Evolutionary conservation across 2,113 vertebrate species (phyloP).

Genomic region (Rynchops niger): DNA sequence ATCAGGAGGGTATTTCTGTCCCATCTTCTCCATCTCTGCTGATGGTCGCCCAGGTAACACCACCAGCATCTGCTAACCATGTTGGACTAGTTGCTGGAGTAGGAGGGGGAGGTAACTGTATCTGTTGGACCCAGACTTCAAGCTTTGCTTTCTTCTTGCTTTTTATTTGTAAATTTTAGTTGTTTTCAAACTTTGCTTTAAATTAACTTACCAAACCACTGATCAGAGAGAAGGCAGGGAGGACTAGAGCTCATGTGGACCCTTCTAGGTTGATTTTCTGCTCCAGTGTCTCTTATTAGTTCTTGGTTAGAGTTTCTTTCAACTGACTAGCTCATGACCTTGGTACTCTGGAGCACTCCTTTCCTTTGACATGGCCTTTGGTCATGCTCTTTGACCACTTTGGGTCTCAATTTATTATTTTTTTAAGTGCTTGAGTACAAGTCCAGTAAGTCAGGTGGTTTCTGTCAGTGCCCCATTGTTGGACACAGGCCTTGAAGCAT

Average conservation of each 20-base stretch:
- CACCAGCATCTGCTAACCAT: not conserved
- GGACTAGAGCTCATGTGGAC: fast-evolving
- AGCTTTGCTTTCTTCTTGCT: not conserved
- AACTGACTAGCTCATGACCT: too few species aligned
- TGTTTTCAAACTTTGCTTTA: not conserved
- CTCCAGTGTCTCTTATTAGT: not conserved
- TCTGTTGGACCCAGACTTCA: not conserved
- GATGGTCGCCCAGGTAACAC: not conserved
- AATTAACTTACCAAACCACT: fast-evolving
- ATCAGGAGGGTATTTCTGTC: not conserved
- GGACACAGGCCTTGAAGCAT: not conserved
- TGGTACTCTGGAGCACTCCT: not conserved
- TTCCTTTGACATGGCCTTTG: not conserved
- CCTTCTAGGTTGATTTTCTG: not conserved
- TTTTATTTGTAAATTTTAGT: not conserved
- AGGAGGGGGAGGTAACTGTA: not conserved
- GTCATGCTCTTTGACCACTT: not conserved
- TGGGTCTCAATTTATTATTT: fast-evolving
- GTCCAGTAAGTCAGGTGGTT: not conserved
- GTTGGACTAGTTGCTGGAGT: not conserved
- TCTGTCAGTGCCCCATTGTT: not conserved
- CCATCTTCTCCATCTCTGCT: not conserved
- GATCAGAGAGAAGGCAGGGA: not conserved
- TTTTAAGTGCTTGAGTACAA: not conserved
- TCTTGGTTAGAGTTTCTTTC: not conserved